Evolutionary conservation across 2,113 vertebrate genomes (phyloP).

Genomic region (Albula glossodonta): DNA sequence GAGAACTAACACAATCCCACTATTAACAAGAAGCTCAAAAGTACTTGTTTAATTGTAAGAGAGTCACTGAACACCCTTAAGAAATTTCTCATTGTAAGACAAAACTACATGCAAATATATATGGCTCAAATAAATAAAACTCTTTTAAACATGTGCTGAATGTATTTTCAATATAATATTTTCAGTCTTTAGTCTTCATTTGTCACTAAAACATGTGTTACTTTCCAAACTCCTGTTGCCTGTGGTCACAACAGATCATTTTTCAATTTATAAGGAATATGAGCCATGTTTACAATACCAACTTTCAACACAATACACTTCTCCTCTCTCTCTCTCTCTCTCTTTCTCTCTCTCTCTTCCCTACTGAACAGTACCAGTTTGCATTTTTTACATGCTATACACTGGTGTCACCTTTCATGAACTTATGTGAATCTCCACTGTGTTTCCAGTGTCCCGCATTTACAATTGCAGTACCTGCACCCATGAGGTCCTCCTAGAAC

Average conservation of each 20-base stretch:
- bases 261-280: slow-evolving; percentile 16
- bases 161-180: too few relatives aligned
- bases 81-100: background rate
- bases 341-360: slow-evolving; percentile 25
- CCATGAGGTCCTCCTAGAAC: background rate
- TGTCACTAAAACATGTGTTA: background rate
- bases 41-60: background rate
- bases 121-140: background rate
- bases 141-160: background rate
- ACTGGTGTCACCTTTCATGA: slow-evolving; percentile 28
- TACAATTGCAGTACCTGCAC: background rate
- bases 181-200: background rate
- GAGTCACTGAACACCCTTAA: background rate
- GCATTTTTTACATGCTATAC: slow-evolving; percentile 20
- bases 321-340: background rate
- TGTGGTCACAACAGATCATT: background rate
- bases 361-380: slow-evolving; percentile 12
- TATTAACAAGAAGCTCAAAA: too few relatives aligned
- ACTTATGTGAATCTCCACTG: slow-evolving; percentile 19
- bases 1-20: too few relatives aligned
- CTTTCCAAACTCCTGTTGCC: background rate
- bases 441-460: slow-evolving; percentile 13
- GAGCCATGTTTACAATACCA: slow-evolving; percentile 23
- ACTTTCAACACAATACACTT: slow-evolving; percentile 1
- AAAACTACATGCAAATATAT: too few relatives aligned